phyloP scores from a whole-genome alignment of 2,113 vertebrate species.

The Lagopus leucura region DNA sequence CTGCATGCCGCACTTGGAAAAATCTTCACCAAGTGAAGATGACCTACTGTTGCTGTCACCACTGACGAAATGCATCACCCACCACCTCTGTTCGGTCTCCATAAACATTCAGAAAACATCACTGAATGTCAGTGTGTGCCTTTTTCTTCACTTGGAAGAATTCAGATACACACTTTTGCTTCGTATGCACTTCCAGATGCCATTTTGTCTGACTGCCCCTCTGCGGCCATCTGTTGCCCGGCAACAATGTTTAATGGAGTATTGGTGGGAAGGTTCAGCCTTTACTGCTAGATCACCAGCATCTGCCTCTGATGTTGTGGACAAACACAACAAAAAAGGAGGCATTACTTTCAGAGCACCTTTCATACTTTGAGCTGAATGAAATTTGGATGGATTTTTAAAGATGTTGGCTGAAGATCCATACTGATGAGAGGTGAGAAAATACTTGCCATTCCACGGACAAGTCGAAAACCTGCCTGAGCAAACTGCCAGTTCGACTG shows the following conservation, averaged over 20 bases:
- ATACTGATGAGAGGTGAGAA: slow-evolving; percentile 18
- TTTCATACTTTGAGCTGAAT: not conserved
- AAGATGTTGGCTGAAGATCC: slow-evolving; percentile 52
- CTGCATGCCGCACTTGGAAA: not conserved
- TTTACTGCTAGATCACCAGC: not conserved
- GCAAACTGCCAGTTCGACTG: slow-evolving; percentile 54
- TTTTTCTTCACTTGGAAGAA: not conserved
- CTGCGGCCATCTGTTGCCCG: no score
- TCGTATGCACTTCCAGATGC: not conserved
- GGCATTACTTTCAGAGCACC: not conserved
- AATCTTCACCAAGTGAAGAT: not conserved
- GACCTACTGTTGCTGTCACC: not conserved
- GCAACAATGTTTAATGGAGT: no score
- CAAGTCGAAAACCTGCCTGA: slow-evolving; percentile 60
- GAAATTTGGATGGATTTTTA: slow-evolving; percentile 27
- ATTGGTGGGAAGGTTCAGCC: not conserved
- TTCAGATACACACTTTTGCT: not conserved
- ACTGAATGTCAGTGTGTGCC: not conserved
- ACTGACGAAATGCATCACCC: not conserved
- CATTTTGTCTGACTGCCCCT: not conserved
- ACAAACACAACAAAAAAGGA: not conserved
- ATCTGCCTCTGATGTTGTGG: not conserved
- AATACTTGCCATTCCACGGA: slow-evolving; percentile 48
- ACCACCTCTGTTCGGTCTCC: no score
- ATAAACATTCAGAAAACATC: not conserved